Percentiles rank a stretch among this genome's conserved stretches.
These are phyloP conservation scores for Ambastaia sidthimunki DNA, from an alignment of 2,797 vertebrate genomes.

Conservation along the genomic window DNA sequence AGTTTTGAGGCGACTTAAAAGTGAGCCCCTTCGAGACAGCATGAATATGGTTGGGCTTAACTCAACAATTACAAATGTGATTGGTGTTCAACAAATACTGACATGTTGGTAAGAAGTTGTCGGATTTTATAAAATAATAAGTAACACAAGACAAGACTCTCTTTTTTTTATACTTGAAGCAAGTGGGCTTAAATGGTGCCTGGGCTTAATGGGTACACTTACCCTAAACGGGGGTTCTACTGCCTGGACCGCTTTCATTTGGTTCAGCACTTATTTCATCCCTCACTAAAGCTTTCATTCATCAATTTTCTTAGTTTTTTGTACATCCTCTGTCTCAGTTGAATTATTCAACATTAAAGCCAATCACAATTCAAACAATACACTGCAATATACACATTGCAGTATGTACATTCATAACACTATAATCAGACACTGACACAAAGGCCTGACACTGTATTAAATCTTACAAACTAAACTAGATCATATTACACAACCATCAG, in stretches of 20 bases:
- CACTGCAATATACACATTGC: not conserved
- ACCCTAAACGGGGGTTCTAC: not conserved
- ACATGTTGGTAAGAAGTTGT: no score
- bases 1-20: not conserved
- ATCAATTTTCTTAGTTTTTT: not conserved
- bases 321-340: not conserved
- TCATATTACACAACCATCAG: not conserved
- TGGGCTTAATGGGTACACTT: no score
- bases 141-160: no score
- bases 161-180: no score
- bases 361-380: not conserved
- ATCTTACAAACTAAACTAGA: conserved; percentile 11
- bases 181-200: no score
- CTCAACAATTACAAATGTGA: no score
- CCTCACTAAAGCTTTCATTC: not conserved
- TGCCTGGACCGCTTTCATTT: conserved; percentile 10
- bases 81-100: no score
- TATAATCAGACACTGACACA: not conserved
- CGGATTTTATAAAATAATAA: no score
- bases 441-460: not conserved
- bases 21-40: no score
- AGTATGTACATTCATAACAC: not conserved
- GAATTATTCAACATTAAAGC: not conserved
- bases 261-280: conserved; percentile 1
- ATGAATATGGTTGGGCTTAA: no score